phyloP scores from a whole-genome alignment of 2,797 vertebrate species.

The Hypotaenidia philippensis region DNA sequence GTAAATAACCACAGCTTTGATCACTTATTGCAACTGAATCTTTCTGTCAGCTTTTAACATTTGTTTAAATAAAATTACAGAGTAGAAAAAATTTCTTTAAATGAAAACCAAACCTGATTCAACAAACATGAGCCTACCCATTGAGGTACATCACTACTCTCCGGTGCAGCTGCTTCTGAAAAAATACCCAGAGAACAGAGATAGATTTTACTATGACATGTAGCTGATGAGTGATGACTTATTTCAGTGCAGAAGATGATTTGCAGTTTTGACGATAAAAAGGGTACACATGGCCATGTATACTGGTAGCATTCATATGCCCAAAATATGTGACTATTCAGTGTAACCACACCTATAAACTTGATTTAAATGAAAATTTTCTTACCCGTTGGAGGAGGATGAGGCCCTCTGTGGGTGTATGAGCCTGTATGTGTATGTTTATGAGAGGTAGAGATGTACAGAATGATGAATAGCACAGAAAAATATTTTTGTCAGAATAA shows the following conservation, averaged over 20 bases:
- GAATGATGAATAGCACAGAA: background rate
- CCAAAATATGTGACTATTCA: background rate
- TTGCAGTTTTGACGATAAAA: slow-evolving; percentile 44
- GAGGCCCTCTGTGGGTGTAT: background rate
- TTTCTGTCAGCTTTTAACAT: slow-evolving; percentile 49
- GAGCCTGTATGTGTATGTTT: background rate
- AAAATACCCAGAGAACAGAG: slow-evolving; percentile 11
- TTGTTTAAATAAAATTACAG: slow-evolving; percentile 56
- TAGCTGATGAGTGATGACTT: slow-evolving; percentile 59
- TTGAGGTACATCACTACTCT: slow-evolving; percentile 45
- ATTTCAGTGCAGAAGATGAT: slow-evolving; percentile 26
- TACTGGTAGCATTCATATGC: background rate
- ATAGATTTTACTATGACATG: slow-evolving; percentile 3
- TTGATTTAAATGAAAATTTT: slow-evolving; percentile 31
- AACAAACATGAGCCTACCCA: slow-evolving; percentile 26
- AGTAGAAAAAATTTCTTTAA: slow-evolving; percentile 52
- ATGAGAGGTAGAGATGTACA: background rate
- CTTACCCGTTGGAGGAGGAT: background rate
- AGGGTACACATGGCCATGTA: background rate
- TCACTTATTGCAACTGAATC: slow-evolving; percentile 43
- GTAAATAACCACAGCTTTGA: slow-evolving; percentile 61
- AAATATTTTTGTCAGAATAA: background rate
- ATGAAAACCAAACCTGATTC: slow-evolving; percentile 71
- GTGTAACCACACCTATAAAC: background rate
- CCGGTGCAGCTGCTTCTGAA: slow-evolving; percentile 61